Conservation (phyloP, 2,797 vertebrate genomes). For the Apogon talboti region DNA sequence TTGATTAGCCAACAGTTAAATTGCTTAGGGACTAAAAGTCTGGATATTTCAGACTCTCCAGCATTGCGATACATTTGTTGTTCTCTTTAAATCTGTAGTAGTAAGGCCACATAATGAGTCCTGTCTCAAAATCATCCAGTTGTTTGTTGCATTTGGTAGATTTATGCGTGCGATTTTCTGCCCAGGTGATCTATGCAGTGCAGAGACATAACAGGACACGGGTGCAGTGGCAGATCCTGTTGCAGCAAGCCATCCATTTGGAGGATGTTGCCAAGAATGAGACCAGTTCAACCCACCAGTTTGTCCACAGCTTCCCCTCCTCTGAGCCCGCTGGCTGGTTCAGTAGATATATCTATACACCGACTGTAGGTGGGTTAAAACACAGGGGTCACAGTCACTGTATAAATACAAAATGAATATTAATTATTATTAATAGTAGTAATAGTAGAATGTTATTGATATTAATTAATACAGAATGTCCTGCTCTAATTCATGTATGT, state of each 20-base stretch:
- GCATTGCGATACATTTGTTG: too few relatives aligned
- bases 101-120: too few relatives aligned
- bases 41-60: too few relatives aligned
- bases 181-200: constrained; percentile 94
- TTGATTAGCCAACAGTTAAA: too few relatives aligned
- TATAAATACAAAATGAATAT: neutral
- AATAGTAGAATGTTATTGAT: too few relatives aligned
- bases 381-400: neutral
- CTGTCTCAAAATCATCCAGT: neutral
- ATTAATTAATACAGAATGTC: too few relatives aligned
- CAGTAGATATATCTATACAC: constrained; percentile 89
- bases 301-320: constrained; percentile 91
- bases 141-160: neutral
- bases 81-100: too few relatives aligned
- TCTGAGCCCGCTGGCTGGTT: constrained; percentile 87
- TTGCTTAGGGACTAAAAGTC: too few relatives aligned
- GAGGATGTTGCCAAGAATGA: constrained; percentile 97
- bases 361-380: constrained; percentile 86
- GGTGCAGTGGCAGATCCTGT: constrained; percentile 95
- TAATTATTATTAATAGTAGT: neutral
- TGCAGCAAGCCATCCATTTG: constrained; percentile 94
- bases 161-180: neutral
- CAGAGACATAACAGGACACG: constrained; percentile 94
- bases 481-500: neutral
- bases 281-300: constrained; percentile 89